These are phyloP conservation scores for Caenorhabditis remanei DNA, from an alignment of 1,140 invertebrate species.

Conservation along the genomic window DNA sequence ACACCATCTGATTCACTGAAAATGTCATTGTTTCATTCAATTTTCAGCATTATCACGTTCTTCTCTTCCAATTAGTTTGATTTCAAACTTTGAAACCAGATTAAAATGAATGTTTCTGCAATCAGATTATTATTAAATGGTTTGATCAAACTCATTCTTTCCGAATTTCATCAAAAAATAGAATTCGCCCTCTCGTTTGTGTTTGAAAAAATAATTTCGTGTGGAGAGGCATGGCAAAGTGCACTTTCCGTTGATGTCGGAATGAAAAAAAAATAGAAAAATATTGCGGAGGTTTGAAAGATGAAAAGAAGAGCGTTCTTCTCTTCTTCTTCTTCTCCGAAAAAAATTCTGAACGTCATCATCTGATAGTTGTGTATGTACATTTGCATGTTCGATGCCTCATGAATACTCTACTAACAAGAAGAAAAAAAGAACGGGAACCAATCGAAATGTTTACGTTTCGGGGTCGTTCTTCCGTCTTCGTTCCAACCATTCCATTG, in stretches of 20 bases:
- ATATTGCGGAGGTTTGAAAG: slow-evolving; percentile 43
- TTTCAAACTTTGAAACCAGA: no score
- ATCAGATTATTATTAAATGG: no score
- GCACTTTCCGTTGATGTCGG: slow-evolving; percentile 35
- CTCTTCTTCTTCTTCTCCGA: slow-evolving; percentile 14
- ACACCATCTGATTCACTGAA: no score
- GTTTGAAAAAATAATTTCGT: neutral
- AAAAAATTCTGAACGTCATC: slow-evolving; percentile 44
- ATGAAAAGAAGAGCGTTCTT: slow-evolving; percentile 23
- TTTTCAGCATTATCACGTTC: no score
- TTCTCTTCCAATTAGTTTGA: no score
- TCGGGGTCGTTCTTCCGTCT: neutral
- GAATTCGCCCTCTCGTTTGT: neutral
- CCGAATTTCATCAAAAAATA: no score
- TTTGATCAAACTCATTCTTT: no score
- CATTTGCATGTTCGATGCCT: slow-evolving; percentile 44
- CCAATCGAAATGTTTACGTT: slow-evolving; percentile 51
- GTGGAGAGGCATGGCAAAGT: slow-evolving; percentile 50
- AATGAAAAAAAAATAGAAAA: slow-evolving; percentile 28
- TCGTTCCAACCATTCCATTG: neutral
- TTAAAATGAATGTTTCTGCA: no score
- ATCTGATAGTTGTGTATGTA: slow-evolving; percentile 13
- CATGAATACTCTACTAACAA: slow-evolving; percentile 52
- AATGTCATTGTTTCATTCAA: no score
- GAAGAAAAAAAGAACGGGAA: slow-evolving; percentile 10